phyloP scores from a whole-genome alignment of 2,888 invertebrate species.

The Drosophila histrio region DNA sequence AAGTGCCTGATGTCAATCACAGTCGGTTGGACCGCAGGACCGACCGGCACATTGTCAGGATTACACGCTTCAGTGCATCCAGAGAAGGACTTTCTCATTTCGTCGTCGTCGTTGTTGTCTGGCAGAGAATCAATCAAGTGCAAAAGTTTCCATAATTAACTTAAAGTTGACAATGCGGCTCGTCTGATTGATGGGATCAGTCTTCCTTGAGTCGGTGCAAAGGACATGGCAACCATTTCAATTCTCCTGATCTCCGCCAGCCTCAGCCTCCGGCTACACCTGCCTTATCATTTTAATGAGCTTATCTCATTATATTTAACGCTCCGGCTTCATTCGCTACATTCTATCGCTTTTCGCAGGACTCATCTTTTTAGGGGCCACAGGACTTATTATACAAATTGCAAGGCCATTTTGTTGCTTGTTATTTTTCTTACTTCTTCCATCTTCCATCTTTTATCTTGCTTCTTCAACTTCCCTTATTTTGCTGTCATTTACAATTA shows the following conservation, averaged over 20 bases:
- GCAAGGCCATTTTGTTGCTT: slow-evolving; percentile 42
- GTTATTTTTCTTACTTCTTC: slow-evolving; percentile 7
- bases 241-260: neutral
- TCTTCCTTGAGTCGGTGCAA: slow-evolving; percentile 1
- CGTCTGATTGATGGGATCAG: slow-evolving; percentile 67
- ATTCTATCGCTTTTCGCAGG: slow-evolving; percentile 7
- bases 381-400: slow-evolving; percentile 62
- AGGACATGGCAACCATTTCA: slow-evolving; percentile 12
- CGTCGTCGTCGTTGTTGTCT: slow-evolving; percentile 5
- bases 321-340: slow-evolving; percentile 22
- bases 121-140: slow-evolving; percentile 65
- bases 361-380: slow-evolving; percentile 8
- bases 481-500: slow-evolving; percentile 57
- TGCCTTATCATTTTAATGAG: slow-evolving; percentile 74
- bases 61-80: slow-evolving; percentile 62
- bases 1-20: slow-evolving; percentile 73
- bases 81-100: neutral
- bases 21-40: slow-evolving; percentile 24
- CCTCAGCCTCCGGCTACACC: slow-evolving; percentile 16
- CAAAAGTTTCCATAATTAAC: slow-evolving; percentile 71
- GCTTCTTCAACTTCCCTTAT: too few species aligned
- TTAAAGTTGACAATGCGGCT: slow-evolving; percentile 67
- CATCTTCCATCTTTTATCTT: too few species aligned
- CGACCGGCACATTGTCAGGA: slow-evolving; percentile 45
- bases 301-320: slow-evolving; percentile 73